Evolutionary conservation across 2,888 invertebrate species (phyloP), one percentile per base, ranked within the genome.

Genomic region (Idaea biselata): DNA sequence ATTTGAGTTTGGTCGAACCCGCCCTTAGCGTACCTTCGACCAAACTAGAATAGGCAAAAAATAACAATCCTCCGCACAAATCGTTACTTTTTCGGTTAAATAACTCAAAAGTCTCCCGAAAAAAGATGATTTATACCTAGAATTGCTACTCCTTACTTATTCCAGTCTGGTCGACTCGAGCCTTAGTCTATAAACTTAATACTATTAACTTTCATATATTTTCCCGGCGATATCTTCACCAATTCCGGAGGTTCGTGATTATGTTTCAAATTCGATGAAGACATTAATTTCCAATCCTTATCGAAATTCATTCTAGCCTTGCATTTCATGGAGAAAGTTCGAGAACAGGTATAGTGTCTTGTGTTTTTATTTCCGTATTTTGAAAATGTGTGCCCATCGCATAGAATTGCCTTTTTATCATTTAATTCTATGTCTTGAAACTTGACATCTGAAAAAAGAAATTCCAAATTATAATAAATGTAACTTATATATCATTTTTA

Each of bases 271-370:
- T 58, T n/a, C 11, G 59, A 18, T 3, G 16, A 14, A 14, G 60
- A 61, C 1, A 44, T 44, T 11, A 69, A 55, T 6, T 16, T n/a
- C 61, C 67, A 67, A 18, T 63, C 7, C 8, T 62, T 61, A 6
- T 66, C 67, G 6, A 76, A 59, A 7, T 60, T 66, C 1, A 76
- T 66, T 25, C 63, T 73, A 1, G 76, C 76, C 1, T 63, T 66
- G 31, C 77, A 76, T 0, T 63, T 60, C n/a, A 68, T 63, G 1
- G 64, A 68, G 5, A 55, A 32, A 59, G 64, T 68, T 59, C 65
- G 68, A 8, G 73, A 71, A 61, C 73, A 73, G 16, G 71, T 74
- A 44, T 65, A 70, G 58, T 67, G 68, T 1, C 63, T 53, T 57
- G 58, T 64, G 7, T 32, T 53, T 1, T 56, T 11, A 0, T 60